Conservation (phyloP, 2,113 vertebrate species). For the Solea senegalensis region DNA sequence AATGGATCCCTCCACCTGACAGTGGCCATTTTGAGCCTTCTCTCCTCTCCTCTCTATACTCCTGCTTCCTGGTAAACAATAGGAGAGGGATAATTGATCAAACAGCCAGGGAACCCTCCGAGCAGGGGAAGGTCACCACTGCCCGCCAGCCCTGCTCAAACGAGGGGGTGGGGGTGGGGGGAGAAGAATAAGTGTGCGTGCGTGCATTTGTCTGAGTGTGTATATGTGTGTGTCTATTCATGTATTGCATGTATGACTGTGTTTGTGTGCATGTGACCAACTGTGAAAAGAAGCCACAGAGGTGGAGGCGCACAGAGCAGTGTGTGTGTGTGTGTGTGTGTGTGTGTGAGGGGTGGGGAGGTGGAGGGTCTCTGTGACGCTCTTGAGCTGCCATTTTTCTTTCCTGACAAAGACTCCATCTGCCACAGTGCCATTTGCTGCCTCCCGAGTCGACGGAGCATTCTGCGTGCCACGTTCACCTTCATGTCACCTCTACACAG, state of each 20-base stretch:
- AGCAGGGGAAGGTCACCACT: slow-evolving; percentile 82
- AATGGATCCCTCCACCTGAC: slow-evolving; percentile 82
- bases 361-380: slow-evolving; percentile 54
- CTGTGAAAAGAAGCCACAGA: slow-evolving; percentile 45
- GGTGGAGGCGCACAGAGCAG: slow-evolving; percentile 35
- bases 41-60: slow-evolving; percentile 59
- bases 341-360: background rate
- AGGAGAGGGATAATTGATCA: slow-evolving; percentile 87
- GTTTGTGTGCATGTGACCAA: slow-evolving; percentile 40
- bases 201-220: slow-evolving; percentile 31
- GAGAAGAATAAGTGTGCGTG: slow-evolving; percentile 37
- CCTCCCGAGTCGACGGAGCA: slow-evolving; percentile 89
- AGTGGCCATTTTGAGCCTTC: slow-evolving; percentile 82
- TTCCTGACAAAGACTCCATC: slow-evolving; percentile 98
- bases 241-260: slow-evolving; percentile 32
- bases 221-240: slow-evolving; percentile 28
- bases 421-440: slow-evolving; percentile 95
- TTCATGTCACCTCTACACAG: slow-evolving; percentile 91
- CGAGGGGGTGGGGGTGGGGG: slow-evolving; percentile 14
- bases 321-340: slow-evolving; percentile 17
- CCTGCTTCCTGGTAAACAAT: slow-evolving; percentile 83
- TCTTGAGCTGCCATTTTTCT: slow-evolving; percentile 96
- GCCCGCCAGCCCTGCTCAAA: slow-evolving; percentile 66
- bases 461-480: slow-evolving; percentile 90
- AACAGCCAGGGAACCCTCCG: slow-evolving; percentile 81